A percentile compares a stretch with the other conserved stretches of the same genome.
Evolutionary conservation across 2,888 invertebrate genomes (phyloP).

Genomic region (Microctonus brassicae): DNA sequence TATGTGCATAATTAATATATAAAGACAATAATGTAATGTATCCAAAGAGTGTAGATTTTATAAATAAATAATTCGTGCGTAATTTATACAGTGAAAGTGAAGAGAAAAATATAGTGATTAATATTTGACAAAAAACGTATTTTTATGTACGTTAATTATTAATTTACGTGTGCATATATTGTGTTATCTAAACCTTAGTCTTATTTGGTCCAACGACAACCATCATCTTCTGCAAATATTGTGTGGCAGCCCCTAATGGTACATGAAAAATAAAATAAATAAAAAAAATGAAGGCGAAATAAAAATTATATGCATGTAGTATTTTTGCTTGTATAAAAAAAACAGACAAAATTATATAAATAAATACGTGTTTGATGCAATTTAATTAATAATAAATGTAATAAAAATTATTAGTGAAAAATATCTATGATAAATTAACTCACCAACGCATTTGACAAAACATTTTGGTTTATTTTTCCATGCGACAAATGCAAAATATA

Average conservation of each 20-base stretch:
- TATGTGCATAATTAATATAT: no score
- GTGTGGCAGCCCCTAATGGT: constrained; percentile 78
- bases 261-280: constrained; percentile 48
- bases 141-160: no score
- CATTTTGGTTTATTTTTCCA: constrained; percentile 83
- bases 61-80: no score
- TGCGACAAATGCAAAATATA: constrained; percentile 85
- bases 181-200: constrained; percentile 74
- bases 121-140: no score
- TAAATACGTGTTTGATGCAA: background rate
- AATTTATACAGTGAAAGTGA: no score
- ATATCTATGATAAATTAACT: constrained; percentile 61
- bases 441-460: constrained; percentile 76
- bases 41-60: no score
- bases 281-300: background rate
- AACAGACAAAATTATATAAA: background rate
- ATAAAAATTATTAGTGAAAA: no score
- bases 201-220: constrained; percentile 80
- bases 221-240: constrained; percentile 81
- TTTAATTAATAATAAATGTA: no score
- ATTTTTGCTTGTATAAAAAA: background rate
- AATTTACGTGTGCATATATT: constrained; percentile 57
- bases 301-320: background rate
- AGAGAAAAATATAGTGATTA: no score
- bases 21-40: no score